phyloP scores from a whole-genome alignment of 2,888 invertebrate genomes.

The Mimachlamys varia region DNA sequence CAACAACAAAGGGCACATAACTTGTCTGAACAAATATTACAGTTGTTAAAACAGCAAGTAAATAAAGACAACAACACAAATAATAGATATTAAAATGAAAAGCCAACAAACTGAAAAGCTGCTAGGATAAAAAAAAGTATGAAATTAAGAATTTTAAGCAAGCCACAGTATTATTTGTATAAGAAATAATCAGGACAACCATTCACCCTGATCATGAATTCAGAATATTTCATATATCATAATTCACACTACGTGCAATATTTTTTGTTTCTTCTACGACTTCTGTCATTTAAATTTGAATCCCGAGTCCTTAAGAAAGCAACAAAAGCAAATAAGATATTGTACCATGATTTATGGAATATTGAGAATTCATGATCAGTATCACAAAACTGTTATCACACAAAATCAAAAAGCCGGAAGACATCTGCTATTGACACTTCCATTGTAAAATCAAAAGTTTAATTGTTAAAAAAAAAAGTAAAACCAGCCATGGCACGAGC shows the following conservation, averaged over 20 bases:
- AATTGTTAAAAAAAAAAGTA: conserved; percentile 25
- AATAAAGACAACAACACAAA: conserved; percentile 3
- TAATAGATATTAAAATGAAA: background rate
- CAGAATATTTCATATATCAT: background rate
- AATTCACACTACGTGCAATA: background rate
- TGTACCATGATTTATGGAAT: background rate
- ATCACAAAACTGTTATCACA: conserved; percentile 31
- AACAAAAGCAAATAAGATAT: too few relatives aligned
- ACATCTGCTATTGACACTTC: conserved; percentile 21
- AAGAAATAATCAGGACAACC: conserved; percentile 14
- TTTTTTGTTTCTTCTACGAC: background rate
- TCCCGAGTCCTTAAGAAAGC: too few relatives aligned
- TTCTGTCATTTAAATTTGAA: too few relatives aligned
- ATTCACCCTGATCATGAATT: background rate
- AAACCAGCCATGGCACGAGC: background rate
- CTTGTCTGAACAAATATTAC: background rate
- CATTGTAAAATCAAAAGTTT: background rate
- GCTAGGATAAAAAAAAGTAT: conserved; percentile 25
- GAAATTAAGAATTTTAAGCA: conserved; percentile 8
- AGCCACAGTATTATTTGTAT: conserved; percentile 23
- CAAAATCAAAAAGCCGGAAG: conserved; percentile 30
- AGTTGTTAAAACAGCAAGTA: background rate
- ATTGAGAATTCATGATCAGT: background rate
- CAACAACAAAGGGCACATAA: conserved; percentile 39
- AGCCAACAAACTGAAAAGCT: background rate